phyloP scores from a whole-genome alignment of 2,113 vertebrate genomes.

The Mormoops blainvillei region DNA sequence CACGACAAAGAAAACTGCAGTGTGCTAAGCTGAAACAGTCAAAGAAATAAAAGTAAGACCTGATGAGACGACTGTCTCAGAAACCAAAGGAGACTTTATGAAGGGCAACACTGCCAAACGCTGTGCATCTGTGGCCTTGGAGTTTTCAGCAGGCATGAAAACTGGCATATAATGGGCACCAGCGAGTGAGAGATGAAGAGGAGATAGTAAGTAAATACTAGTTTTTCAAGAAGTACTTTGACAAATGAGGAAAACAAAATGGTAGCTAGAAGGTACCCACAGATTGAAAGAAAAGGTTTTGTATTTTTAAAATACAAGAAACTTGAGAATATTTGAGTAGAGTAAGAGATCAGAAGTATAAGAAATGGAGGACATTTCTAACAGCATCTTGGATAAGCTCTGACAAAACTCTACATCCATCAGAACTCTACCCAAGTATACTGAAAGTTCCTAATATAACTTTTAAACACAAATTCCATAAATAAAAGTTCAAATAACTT shows the following conservation, averaged over 20 bases:
- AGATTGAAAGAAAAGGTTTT: background rate
- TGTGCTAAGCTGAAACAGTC: background rate
- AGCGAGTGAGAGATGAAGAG: background rate
- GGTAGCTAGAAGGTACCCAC: background rate
- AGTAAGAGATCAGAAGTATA: background rate
- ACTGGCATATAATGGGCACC: background rate
- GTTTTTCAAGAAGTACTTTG: background rate
- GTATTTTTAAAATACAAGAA: background rate
- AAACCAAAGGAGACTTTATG: background rate
- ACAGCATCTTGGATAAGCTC: background rate
- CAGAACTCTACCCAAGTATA: background rate
- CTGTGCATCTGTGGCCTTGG: background rate
- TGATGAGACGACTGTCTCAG: background rate
- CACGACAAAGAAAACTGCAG: background rate
- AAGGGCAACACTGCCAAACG: background rate
- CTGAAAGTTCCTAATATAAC: background rate
- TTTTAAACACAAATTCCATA: background rate
- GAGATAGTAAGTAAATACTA: background rate
- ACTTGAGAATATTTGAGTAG: background rate
- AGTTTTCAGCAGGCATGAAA: background rate
- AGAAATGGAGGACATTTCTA: background rate
- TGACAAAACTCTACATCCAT: background rate
- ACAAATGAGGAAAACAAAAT: background rate
- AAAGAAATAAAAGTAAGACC: background rate
- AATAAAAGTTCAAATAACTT: conserved; percentile 20